Conservation (phyloP, 2,113 vertebrate species). For the Emberiza fucata region DNA sequence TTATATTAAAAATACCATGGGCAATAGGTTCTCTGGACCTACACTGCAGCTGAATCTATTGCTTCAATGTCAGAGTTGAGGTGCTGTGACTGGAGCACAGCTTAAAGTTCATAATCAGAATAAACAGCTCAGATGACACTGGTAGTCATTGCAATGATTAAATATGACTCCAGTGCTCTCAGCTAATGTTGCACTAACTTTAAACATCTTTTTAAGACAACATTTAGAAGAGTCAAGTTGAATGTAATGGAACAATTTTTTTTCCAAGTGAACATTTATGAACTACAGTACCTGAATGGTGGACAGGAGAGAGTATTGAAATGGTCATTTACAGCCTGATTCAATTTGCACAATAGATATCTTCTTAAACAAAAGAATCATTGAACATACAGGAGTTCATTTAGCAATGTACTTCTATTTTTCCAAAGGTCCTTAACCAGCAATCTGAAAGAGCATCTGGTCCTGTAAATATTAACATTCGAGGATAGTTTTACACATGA, state of each 20-base stretch:
- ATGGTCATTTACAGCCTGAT: background rate
- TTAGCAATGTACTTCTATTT: slow-evolving; percentile 19
- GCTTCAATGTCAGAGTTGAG: background rate
- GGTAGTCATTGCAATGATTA: slow-evolving; percentile 19
- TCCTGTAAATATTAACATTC: slow-evolving; percentile 12
- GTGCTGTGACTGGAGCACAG: background rate
- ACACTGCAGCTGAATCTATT: background rate
- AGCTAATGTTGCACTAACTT: slow-evolving; percentile 40
- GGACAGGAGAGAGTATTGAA: background rate
- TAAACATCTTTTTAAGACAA: background rate
- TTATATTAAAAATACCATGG: background rate
- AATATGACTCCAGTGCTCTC: slow-evolving; percentile 38
- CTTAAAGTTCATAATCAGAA: slow-evolving; percentile 55
- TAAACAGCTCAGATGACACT: slow-evolving; percentile 46
- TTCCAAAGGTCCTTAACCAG: background rate
- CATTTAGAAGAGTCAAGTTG: slow-evolving; percentile 11
- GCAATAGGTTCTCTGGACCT: background rate
- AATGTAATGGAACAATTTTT: background rate
- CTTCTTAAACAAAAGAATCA: background rate
- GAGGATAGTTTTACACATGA: background rate
- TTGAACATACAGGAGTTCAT: background rate
- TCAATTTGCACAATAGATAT: background rate
- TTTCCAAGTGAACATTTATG: background rate
- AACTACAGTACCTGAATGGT: background rate
- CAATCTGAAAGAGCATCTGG: background rate